Evolutionary conservation across 1,140 invertebrate genomes (phyloP).

Genomic region (Drosophila serrata): DNA sequence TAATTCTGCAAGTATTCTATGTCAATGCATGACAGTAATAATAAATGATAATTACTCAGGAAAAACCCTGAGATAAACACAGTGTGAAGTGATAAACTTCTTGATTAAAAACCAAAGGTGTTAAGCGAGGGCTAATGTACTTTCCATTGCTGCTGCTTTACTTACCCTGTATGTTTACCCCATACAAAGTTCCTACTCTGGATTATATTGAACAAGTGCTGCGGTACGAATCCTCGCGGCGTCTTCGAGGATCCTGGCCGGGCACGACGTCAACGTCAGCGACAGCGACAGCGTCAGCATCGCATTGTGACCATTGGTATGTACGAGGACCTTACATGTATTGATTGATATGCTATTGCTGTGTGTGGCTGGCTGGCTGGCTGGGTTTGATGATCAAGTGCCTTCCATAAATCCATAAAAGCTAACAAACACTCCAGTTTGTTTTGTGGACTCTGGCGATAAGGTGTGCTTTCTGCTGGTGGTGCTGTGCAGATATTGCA

Average conservation of each 20-base stretch:
- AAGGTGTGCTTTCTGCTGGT: slow-evolving; percentile 4
- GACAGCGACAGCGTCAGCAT: background rate
- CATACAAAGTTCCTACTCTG: slow-evolving; percentile 57
- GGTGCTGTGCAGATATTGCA: slow-evolving; percentile 29
- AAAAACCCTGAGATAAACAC: background rate
- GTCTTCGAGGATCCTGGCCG: background rate
- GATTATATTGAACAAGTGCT: slow-evolving; percentile 52
- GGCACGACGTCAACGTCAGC: slow-evolving; percentile 4
- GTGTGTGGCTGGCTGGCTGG: slow-evolving; percentile 42
- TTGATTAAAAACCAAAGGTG: background rate
- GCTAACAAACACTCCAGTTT: slow-evolving; percentile 38
- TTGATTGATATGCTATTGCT: slow-evolving; percentile 37
- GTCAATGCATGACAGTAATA: background rate
- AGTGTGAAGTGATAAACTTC: slow-evolving; percentile 3
- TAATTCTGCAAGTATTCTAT: background rate
- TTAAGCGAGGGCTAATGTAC: slow-evolving; percentile 10
- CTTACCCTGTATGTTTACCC: background rate
- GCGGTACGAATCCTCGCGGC: slow-evolving; percentile 22
- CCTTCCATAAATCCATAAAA: slow-evolving; percentile 51
- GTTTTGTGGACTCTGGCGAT: slow-evolving; percentile 29
- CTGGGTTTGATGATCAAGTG: slow-evolving; percentile 38
- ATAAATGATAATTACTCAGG: background rate
- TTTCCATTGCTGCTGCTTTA: background rate
- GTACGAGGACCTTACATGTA: slow-evolving; percentile 12
- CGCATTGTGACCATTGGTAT: slow-evolving; percentile 27